Evolutionary conservation across 2,113 vertebrate species (phyloP).

Genomic region (Nesoenas mayeri): DNA sequence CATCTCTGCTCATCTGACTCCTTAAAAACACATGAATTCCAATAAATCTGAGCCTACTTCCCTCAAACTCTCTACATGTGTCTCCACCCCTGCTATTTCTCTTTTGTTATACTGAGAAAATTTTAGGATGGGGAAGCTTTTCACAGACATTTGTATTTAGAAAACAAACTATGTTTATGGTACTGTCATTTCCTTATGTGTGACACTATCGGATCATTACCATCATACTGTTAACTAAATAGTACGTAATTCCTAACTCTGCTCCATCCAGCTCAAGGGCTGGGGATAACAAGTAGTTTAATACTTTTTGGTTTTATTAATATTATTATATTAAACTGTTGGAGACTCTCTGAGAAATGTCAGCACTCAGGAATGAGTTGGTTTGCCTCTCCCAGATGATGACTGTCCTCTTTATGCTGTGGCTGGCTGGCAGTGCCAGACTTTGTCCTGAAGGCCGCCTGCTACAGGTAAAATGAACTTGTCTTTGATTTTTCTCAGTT

Average conservation of each 20-base stretch:
- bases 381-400: not conserved
- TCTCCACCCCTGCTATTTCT: not conserved
- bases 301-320: not conserved
- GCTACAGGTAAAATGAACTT: not conserved
- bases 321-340: not conserved
- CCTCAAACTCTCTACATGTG: too few relatives aligned
- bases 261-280: not conserved
- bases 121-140: not conserved
- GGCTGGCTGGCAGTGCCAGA: not conserved
- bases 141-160: not conserved
- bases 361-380: not conserved
- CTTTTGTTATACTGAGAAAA: not conserved
- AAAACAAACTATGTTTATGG: not conserved
- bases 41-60: too few relatives aligned
- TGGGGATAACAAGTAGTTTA: not conserved
- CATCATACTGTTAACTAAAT: not conserved
- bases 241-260: fast-evolving
- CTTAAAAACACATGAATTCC: too few relatives aligned
- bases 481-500: not conserved
- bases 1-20: too few relatives aligned
- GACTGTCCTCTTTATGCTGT: not conserved
- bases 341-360: not conserved
- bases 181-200: too few relatives aligned
- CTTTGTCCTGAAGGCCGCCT: not conserved
- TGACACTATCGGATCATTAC: too few relatives aligned